Conservation (phyloP, 2,113 vertebrate species). For the Micromys minutus region DNA sequence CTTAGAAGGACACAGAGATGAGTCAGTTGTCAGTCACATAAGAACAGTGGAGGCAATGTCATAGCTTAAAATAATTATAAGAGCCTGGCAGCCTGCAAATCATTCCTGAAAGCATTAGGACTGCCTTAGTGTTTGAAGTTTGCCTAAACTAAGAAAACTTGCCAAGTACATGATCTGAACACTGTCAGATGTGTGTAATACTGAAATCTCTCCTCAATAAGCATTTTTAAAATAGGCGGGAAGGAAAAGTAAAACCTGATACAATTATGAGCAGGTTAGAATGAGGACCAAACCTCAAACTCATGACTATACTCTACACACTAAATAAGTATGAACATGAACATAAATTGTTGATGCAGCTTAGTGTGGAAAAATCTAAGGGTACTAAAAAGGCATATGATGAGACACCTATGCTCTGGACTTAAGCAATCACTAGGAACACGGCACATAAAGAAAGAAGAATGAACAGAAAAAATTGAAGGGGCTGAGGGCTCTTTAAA, state of each 20-base stretch:
- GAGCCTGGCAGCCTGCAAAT: background rate
- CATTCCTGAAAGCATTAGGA: background rate
- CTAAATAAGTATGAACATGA: background rate
- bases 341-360: background rate
- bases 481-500: background rate
- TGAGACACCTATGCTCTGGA: background rate
- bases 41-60: background rate
- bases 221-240: background rate
- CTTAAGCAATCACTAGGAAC: background rate
- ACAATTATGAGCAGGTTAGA: background rate
- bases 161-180: constrained; percentile 29
- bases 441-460: background rate
- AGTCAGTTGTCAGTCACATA: background rate
- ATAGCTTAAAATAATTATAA: background rate
- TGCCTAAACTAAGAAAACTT: constrained; percentile 9
- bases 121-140: constrained; percentile 7
- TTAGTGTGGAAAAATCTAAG: background rate
- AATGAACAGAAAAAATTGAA: background rate
- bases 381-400: background rate
- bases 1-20: background rate
- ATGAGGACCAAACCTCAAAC: background rate
- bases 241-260: background rate
- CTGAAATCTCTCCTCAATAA: constrained; percentile 7
- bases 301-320: background rate
- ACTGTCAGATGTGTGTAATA: background rate